phyloP scores from a whole-genome alignment of 2,113 vertebrate genomes.

The Gallinago undulata region DNA sequence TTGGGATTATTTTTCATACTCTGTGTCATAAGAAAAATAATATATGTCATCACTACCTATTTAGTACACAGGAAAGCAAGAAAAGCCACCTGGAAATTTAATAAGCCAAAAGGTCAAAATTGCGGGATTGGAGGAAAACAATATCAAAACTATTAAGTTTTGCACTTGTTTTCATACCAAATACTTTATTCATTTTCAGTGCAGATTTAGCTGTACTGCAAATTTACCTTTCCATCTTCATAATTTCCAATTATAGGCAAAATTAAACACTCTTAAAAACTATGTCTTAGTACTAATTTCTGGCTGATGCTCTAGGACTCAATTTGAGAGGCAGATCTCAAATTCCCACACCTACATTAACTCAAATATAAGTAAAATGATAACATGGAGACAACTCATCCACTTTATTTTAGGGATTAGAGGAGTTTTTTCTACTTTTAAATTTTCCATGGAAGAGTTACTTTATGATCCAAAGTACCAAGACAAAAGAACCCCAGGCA shows the following conservation, averaged over 20 bases:
- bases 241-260: background rate
- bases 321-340: background rate
- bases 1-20: background rate
- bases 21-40: background rate
- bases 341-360: background rate
- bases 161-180: background rate
- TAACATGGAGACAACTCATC: background rate
- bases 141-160: background rate
- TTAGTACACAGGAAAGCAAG: background rate
- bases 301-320: background rate
- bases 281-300: background rate
- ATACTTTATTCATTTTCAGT: background rate
- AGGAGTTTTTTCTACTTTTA: background rate
- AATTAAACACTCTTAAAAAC: background rate
- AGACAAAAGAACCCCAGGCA: background rate
- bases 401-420: background rate
- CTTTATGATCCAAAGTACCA: background rate
- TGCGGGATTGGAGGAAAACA: background rate
- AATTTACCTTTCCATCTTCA: background rate
- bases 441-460: background rate
- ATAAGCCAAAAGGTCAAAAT: background rate
- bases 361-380: background rate
- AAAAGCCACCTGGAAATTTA: background rate
- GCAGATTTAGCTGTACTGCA: background rate
- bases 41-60: background rate